Conservation (phyloP, 1,140 invertebrate genomes). For the Helicoverpa armigera region DNA sequence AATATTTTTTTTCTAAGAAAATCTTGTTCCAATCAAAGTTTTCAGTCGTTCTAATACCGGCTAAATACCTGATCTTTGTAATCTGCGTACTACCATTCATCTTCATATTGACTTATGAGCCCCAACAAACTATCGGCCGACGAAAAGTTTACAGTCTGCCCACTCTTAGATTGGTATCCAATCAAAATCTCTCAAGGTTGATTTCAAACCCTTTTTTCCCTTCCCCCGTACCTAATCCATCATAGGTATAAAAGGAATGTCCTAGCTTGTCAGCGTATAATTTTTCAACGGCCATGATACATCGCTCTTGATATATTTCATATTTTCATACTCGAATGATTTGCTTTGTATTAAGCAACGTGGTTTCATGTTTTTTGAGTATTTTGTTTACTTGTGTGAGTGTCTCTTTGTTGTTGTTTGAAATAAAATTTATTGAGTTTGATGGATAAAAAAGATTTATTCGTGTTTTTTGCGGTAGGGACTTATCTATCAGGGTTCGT, state of each 20-base stretch:
- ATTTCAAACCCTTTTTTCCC: conserved; percentile 10
- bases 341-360: conserved; percentile 8
- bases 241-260: conserved; percentile 20
- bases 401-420: neutral
- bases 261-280: conserved; percentile 21
- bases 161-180: neutral
- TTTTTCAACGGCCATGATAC: conserved; percentile 32
- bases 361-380: neutral
- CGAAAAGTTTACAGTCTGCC: no score
- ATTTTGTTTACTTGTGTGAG: neutral
- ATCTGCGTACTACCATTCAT: no score
- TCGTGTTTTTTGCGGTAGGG: no score
- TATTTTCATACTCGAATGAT: conserved; percentile 25
- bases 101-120: no score
- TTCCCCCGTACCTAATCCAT: conserved; percentile 5
- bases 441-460: no score
- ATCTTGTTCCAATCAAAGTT: no score
- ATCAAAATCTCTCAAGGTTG: conserved; percentile 14
- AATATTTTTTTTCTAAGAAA: no score
- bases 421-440: no score
- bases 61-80: no score
- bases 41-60: no score
- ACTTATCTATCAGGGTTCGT: no score
- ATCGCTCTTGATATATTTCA: neutral
- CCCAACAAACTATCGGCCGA: no score